Evolutionary conservation across 2,113 vertebrate genomes (phyloP).

Genomic region (Phalacrocorax carbo): DNA sequence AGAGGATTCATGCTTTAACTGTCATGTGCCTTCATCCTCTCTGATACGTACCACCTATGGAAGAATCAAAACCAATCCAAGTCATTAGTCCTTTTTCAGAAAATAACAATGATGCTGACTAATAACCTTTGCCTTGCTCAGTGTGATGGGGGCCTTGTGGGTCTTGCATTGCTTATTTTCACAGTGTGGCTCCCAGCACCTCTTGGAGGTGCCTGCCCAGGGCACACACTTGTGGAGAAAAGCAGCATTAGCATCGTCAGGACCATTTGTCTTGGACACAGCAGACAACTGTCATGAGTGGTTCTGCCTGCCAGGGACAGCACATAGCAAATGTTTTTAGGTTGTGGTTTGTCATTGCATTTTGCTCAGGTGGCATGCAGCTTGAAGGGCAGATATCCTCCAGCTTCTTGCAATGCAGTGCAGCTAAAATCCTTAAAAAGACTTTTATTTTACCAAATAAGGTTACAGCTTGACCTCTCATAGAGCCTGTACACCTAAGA

Average conservation of each 20-base stretch:
- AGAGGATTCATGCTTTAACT: neutral
- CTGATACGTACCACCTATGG: neutral
- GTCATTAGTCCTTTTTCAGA: neutral
- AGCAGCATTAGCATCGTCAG: neutral
- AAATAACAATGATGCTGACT: neutral
- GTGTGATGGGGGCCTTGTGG: neutral
- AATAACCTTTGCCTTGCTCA: neutral
- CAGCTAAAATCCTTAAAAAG: neutral
- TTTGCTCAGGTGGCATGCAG: neutral
- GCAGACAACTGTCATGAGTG: neutral
- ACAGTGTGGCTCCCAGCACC: neutral
- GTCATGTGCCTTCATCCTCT: accelerated
- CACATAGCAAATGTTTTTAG: neutral
- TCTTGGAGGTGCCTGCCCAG: neutral
- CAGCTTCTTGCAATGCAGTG: neutral
- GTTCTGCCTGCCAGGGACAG: neutral
- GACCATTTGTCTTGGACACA: neutral
- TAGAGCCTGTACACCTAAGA: neutral
- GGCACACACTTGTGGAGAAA: neutral
- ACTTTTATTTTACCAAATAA: neutral
- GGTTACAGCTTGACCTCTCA: neutral
- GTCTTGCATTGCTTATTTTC: neutral
- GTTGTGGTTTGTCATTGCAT: neutral
- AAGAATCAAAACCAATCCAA: neutral
- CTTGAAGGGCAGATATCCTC: neutral